Percentiles rank a stretch among this genome's conserved stretches.
Evolutionary conservation across 2,797 vertebrate genomes (phyloP).

Genomic region (Aeoliscus strigatus): DNA sequence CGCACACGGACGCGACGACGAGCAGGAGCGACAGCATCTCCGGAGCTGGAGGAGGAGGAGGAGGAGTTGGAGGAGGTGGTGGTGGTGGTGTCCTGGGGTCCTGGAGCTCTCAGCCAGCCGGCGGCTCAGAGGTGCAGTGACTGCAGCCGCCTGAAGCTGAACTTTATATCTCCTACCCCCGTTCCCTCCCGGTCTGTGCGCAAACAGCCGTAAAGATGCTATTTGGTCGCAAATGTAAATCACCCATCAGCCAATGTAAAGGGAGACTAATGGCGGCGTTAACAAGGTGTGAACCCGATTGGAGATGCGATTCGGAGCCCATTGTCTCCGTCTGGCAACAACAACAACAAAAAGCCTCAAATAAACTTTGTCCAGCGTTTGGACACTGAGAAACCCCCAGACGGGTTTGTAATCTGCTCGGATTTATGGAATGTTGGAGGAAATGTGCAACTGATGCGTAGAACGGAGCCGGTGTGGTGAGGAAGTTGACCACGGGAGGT

Average conservation of each 20-base stretch:
- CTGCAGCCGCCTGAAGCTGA: slow-evolving; percentile 17
- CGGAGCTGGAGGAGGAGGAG: too few relatives aligned
- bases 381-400: too few relatives aligned
- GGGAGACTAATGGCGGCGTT: slow-evolving; percentile 80
- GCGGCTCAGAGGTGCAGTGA: slow-evolving; percentile 48
- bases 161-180: slow-evolving; percentile 67
- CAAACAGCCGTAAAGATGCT: slow-evolving; percentile 76
- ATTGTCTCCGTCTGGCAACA: slow-evolving; percentile 57
- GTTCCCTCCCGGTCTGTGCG: slow-evolving; percentile 38
- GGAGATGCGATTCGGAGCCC: slow-evolving; percentile 47
- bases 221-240: slow-evolving; percentile 81
- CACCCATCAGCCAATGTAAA: slow-evolving; percentile 82
- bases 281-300: slow-evolving; percentile 83
- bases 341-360: too few relatives aligned
- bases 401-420: too few relatives aligned
- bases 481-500: slow-evolving; percentile 67
- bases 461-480: too few relatives aligned
- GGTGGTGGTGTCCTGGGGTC: slow-evolving; percentile 2
- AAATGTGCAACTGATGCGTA: too few relatives aligned
- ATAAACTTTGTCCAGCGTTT: too few relatives aligned
- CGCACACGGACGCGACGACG: slow-evolving; percentile 36
- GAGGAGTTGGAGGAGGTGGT: too few relatives aligned
- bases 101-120: slow-evolving; percentile 11
- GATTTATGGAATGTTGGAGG: too few relatives aligned
- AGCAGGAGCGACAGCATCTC: slow-evolving; percentile 62